A percentile compares a stretch with the other conserved stretches of the same genome.
Evolutionary conservation across 1,140 invertebrate genomes (phyloP).

Genomic region (Cecropterus lyciades): DNA sequence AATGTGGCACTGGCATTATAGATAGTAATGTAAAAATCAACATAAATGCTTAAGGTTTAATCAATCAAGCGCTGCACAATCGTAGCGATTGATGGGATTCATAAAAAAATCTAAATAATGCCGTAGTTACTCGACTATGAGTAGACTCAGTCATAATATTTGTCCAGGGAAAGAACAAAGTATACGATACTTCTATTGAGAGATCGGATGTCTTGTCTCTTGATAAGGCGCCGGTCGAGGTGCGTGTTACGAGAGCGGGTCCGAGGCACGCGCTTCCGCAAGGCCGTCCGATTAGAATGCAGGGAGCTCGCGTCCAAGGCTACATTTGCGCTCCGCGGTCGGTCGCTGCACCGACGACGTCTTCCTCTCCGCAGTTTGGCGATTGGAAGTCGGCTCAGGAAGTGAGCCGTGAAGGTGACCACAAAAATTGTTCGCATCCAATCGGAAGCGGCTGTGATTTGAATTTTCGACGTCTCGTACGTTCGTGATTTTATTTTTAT

Average conservation of each 20-base stretch:
- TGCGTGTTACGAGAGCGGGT: conserved; percentile 73
- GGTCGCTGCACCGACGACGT: conserved; percentile 72
- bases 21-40: no score
- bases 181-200: conserved; percentile 9
- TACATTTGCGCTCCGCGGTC: conserved; percentile 63
- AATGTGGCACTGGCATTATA: no score
- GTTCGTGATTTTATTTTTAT: conserved; percentile 56
- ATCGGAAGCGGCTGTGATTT: conserved; percentile 76
- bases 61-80: no score
- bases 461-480: conserved; percentile 68
- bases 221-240: conserved; percentile 47
- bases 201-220: conserved; percentile 33
- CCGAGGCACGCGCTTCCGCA: conserved; percentile 75
- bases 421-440: conserved; percentile 56
- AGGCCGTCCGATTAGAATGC: conserved; percentile 82
- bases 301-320: conserved; percentile 81
- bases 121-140: no score
- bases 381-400: conserved; percentile 69
- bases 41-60: no score
- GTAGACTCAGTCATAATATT: background rate
- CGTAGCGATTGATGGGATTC: no score
- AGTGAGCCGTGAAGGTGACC: conserved; percentile 72
- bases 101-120: no score
- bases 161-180: background rate
- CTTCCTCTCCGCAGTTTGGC: conserved; percentile 69